phyloP scores from a whole-genome alignment of 1,140 invertebrate genomes.

The Drosophila lacteicornis region DNA sequence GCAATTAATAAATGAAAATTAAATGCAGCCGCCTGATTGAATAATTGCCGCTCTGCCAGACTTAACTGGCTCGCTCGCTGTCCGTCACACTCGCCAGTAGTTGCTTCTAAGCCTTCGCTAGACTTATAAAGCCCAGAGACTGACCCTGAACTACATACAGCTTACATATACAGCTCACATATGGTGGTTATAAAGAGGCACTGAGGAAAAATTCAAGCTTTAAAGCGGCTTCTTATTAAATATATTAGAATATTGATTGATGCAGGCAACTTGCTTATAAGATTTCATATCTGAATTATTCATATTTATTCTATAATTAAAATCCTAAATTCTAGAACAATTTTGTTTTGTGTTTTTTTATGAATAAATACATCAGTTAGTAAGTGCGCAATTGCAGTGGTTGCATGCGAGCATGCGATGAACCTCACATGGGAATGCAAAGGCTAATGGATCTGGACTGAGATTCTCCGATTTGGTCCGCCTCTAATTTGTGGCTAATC shows the following conservation, averaged over 20 bases:
- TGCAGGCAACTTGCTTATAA: no score
- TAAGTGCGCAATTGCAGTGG: slow-evolving; percentile 38
- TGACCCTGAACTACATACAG: slow-evolving; percentile 53
- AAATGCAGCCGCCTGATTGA: slow-evolving; percentile 55
- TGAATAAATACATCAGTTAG: neutral
- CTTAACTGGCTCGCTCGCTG: slow-evolving; percentile 11
- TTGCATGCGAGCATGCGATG: slow-evolving; percentile 35
- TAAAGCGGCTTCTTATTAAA: neutral
- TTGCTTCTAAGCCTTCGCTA: slow-evolving; percentile 43
- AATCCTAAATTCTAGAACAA: neutral
- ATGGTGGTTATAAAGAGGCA: neutral
- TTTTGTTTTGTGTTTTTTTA: slow-evolving; percentile 1
- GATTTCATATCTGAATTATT: neutral
- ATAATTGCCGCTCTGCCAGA: slow-evolving; percentile 40
- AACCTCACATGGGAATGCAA: slow-evolving; percentile 18
- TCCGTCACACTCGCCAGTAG: slow-evolving; percentile 8
- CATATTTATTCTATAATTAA: neutral
- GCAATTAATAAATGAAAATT: slow-evolving; percentile 64
- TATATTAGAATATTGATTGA: neutral
- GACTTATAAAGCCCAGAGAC: slow-evolving; percentile 22
- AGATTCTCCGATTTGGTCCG: slow-evolving; percentile 12
- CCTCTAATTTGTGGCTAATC: slow-evolving; percentile 42
- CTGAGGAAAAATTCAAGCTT: neutral
- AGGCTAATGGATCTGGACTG: slow-evolving; percentile 21
- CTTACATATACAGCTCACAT: slow-evolving; percentile 2